Base-by-base conservation (phyloP, 1,140 invertebrate species). In the Drosophila navojoa region DNA sequence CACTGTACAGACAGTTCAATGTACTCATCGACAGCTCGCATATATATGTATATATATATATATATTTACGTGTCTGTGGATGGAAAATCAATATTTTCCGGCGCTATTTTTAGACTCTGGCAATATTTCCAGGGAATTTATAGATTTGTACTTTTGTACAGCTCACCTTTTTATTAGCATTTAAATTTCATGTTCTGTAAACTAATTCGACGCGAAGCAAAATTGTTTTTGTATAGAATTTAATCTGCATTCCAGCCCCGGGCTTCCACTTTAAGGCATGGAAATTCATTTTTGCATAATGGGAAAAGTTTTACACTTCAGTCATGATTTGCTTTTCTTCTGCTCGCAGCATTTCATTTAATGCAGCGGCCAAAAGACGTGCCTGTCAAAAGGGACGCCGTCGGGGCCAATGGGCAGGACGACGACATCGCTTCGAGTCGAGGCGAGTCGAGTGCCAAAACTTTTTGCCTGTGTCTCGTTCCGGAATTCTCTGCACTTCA, bases 201-300 rank as follows among this genome's bases (percentile, higher is more conserved):
- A n/a, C 45, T 47, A 16, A 45, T 19, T 38, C 25, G 22, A 29
- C 32, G 45, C 15, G 5, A 32, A 27, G 9, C 19, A 22, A 27
- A 42, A 27, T 10, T 22, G 42, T 29, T 72, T 72, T 59, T 55
- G 15, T 38, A 32, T 61, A 50, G 50, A 69, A 69, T 62, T 69
- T 54, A 61, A 60, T 68, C 40, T 67, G 63, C 40, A 68, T 68
- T 60, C 49, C 63, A 22, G 29, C 55, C 40, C 25, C 60, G 27
- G 29, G 58, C 64, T 50, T 58, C 44, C 19, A 74, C 49, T 86
- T 86, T 81, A 87, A 86, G 70, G 79, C 75, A 84, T 76, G 71
- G 72, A 89, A 89, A 87, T 89, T 84, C 76, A 84, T 84, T 89
- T 89, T 87, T 84, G 79, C 79, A 87, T 87, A 90, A 87, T 87